phyloP scores from a whole-genome alignment of 1,140 invertebrate genomes.

The Lutraria rhynchaena region DNA sequence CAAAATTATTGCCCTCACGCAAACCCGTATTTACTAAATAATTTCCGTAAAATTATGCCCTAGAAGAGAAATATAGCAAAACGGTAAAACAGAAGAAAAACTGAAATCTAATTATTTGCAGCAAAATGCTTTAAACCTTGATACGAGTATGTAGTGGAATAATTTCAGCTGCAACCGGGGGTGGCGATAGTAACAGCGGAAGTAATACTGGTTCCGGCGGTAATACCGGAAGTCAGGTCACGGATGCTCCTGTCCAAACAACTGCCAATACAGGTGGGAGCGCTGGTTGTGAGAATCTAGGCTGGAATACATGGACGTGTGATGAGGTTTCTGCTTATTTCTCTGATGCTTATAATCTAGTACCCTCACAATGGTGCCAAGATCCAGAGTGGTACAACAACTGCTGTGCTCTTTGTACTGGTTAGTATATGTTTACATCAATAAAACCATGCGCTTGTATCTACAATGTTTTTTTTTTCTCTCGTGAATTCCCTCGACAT shows the following conservation, averaged over 20 bases:
- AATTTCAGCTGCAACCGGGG: no score
- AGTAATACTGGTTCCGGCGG: neutral
- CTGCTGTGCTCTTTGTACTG: conserved; percentile 4
- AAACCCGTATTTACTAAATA: no score
- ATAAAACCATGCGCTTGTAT: no score
- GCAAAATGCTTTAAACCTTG: no score
- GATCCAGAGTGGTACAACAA: conserved; percentile 7
- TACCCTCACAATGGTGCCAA: neutral
- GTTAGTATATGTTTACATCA: neutral
- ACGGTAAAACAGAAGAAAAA: no score
- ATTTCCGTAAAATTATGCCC: no score
- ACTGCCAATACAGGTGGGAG: neutral
- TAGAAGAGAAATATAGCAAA: no score
- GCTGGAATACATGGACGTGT: conserved; percentile 14
- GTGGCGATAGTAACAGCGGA: neutral
- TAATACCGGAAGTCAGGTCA: neutral
- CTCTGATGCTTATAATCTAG: neutral
- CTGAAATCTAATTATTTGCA: no score
- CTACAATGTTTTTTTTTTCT: no score
- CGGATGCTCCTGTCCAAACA: neutral
- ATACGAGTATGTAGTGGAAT: no score
- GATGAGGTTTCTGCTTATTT: conserved; percentile 5
- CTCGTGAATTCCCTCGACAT: no score
- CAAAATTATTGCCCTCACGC: no score
- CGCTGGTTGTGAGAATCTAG: neutral